phyloP scores from a whole-genome alignment of 2,797 vertebrate species.

The Bradypus variegatus region DNA sequence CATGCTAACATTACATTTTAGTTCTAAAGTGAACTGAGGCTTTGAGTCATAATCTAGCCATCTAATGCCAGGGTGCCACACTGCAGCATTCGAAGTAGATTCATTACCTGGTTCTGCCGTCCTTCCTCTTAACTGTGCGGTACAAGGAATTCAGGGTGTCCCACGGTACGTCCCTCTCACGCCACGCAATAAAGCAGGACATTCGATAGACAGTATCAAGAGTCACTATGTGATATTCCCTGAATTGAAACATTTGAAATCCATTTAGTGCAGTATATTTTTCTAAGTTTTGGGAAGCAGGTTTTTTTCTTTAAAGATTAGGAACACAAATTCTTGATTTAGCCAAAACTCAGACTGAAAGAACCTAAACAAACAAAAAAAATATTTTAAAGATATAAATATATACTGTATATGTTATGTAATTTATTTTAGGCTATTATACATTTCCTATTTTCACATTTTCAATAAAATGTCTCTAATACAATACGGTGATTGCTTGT shows the following conservation, averaged over 20 bases:
- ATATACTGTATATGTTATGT: constrained; percentile 78
- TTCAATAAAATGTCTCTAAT: constrained; percentile 72
- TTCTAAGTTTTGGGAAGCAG: constrained; percentile 76
- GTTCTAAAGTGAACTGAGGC: constrained; percentile 63
- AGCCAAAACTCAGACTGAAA: constrained; percentile 69
- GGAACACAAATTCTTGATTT: constrained; percentile 72
- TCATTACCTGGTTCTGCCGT: constrained; percentile 58
- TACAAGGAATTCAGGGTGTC: constrained; percentile 51
- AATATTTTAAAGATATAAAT: constrained; percentile 75
- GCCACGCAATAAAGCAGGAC: constrained; percentile 47
- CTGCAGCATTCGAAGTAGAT: constrained; percentile 59
- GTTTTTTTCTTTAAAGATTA: constrained; percentile 69
- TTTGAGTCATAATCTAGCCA: constrained; percentile 73
- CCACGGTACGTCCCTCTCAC: constrained; percentile 37
- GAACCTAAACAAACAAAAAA: constrained; percentile 65
- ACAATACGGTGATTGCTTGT: constrained; percentile 52
- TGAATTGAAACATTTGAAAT: constrained; percentile 67
- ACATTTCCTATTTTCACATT: constrained; percentile 77
- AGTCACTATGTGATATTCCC: constrained; percentile 58
- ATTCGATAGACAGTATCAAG: constrained; percentile 65
- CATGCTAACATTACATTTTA: constrained; percentile 1
- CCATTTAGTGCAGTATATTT: constrained; percentile 76
- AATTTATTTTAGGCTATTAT: constrained; percentile 78
- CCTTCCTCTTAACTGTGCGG: neutral
- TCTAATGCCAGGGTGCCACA: constrained; percentile 55